phyloP scores from a whole-genome alignment of 1,140 invertebrate genomes.

The Sminthurinus signatus region DNA sequence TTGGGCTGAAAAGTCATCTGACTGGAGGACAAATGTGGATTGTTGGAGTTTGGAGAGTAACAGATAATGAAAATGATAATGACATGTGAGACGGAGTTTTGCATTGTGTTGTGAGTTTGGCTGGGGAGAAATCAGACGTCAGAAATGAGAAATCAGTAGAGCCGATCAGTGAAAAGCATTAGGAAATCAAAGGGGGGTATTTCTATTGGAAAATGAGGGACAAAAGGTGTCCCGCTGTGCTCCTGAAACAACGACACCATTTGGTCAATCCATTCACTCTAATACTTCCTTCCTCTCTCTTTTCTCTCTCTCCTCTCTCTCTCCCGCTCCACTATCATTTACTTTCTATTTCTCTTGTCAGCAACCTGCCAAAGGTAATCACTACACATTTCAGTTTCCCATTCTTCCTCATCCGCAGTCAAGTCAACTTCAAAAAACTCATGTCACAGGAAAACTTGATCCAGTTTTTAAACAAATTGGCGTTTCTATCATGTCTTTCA shows the following conservation, averaged over 20 bases:
- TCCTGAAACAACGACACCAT: not conserved
- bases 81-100: not conserved
- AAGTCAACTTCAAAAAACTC: not conserved
- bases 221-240: conserved; percentile 7
- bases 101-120: not conserved
- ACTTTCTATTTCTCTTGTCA: no score
- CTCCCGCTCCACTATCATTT: not conserved
- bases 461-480: no score
- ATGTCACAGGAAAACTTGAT: no score
- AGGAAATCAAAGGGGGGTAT: conserved; percentile 2
- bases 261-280: not conserved
- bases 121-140: not conserved
- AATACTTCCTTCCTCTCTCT: not conserved
- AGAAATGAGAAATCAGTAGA: not conserved
- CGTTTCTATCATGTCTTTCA: no score
- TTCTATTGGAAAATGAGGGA: conserved; percentile 11
- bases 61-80: not conserved
- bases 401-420: not conserved
- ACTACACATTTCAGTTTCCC: not conserved
- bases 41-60: not conserved
- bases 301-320: not conserved
- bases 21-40: not conserved
- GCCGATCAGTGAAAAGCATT: conserved; percentile 6
- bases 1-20: not conserved
- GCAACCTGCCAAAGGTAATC: not conserved